These are phyloP conservation scores for Nymphalis urticae DNA, from an alignment of 2,888 invertebrate species.

Conservation along the genomic window DNA sequence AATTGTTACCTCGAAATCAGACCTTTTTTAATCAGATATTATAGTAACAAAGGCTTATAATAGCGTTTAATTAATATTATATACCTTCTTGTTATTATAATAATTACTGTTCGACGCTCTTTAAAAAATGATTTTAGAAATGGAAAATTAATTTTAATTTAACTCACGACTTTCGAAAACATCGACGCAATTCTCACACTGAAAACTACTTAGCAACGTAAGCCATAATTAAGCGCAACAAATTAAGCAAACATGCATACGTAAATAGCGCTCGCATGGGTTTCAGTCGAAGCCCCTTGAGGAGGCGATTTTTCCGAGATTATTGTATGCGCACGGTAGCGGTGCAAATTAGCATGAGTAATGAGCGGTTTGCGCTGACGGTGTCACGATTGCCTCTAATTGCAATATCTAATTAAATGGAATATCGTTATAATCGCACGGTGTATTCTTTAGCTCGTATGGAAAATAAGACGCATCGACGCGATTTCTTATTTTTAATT, in stretches of 20 bases:
- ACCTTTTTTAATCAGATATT: no score
- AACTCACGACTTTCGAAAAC: constrained; percentile 2
- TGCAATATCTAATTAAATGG: constrained; percentile 65
- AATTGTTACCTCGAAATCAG: no score
- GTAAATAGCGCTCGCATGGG: constrained; percentile 44
- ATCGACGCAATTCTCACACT: constrained; percentile 13
- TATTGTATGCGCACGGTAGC: constrained; percentile 53
- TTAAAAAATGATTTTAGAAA: background rate
- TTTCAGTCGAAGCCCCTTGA: constrained; percentile 43
- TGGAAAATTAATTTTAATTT: background rate
- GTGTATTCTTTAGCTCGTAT: constrained; percentile 35
- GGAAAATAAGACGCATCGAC: constrained; percentile 42
- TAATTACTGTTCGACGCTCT: background rate
- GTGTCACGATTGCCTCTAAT: constrained; percentile 65
- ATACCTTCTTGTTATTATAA: background rate
- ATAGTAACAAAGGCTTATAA: no score
- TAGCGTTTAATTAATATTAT: background rate
- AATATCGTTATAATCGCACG: constrained; percentile 55
- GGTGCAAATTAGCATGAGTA: constrained; percentile 63
- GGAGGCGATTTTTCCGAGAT: constrained; percentile 53
- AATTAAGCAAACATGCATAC: constrained; percentile 34
- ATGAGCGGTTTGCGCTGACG: constrained; percentile 59
- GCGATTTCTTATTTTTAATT: constrained; percentile 20
- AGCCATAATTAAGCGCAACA: constrained; percentile 32
- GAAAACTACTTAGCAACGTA: constrained; percentile 20